phyloP scores from a whole-genome alignment of 2,888 invertebrate genomes.

The Amblyjoppa fuscipennis region DNA sequence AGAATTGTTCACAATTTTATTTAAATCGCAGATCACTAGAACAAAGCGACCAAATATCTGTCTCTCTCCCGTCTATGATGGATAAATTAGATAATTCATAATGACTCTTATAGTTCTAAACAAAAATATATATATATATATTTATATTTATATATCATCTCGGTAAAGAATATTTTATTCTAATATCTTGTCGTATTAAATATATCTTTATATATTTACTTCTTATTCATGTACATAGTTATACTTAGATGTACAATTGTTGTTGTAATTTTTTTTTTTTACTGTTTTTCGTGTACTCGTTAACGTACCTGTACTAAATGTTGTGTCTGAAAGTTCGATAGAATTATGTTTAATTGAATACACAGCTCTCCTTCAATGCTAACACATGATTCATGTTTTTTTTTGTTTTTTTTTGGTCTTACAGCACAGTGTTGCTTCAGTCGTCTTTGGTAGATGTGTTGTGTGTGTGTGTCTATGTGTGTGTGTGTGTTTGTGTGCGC shows the following conservation, averaged over 20 bases:
- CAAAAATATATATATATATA: slow-evolving; percentile 72
- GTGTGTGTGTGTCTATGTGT: no score
- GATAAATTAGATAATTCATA: slow-evolving; percentile 70
- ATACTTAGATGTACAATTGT: slow-evolving; percentile 68
- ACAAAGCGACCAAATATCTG: slow-evolving; percentile 66
- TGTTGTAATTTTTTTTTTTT: slow-evolving; percentile 63
- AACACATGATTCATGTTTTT: slow-evolving; percentile 61
- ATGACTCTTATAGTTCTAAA: slow-evolving; percentile 79
- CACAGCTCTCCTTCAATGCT: slow-evolving; percentile 54
- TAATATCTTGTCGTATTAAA: slow-evolving; percentile 79
- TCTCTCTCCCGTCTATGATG: slow-evolving; percentile 52
- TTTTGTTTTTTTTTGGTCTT: slow-evolving; percentile 76
- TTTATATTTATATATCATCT: slow-evolving; percentile 72
- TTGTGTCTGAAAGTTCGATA: slow-evolving; percentile 69
- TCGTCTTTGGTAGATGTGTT: slow-evolving; percentile 82
- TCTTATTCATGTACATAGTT: slow-evolving; percentile 70
- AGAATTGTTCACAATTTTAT: slow-evolving; percentile 75
- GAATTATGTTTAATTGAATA: slow-evolving; percentile 55
- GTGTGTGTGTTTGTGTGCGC: slow-evolving; percentile 66
- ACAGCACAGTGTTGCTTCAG: slow-evolving; percentile 80
- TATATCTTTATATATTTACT: slow-evolving; percentile 75
- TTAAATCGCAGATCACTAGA: slow-evolving; percentile 77
- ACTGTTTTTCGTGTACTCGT: slow-evolving; percentile 56
- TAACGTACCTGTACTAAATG: slow-evolving; percentile 57
- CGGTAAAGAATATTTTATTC: slow-evolving; percentile 79